phyloP scores from a whole-genome alignment of 35 echinoderm and acorn worm genomes.

The Strongylocentrotus purpuratus region DNA sequence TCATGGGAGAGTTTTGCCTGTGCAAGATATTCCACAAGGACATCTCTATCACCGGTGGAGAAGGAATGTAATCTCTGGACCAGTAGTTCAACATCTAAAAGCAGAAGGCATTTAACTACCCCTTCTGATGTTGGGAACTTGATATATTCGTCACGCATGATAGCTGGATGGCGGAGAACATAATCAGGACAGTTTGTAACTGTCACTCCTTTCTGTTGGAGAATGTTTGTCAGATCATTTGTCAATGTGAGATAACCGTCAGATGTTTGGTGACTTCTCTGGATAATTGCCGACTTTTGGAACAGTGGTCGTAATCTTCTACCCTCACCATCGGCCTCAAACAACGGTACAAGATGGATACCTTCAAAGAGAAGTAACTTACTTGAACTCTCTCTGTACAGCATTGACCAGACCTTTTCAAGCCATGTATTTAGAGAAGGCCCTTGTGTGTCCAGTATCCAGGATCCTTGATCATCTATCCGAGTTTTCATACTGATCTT shows the following conservation, averaged over 20 bases:
- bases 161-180: slow-evolving; percentile 23
- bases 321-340: not conserved
- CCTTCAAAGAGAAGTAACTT: slow-evolving; percentile 34
- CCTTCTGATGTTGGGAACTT: slow-evolving; percentile 22
- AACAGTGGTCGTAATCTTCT: slow-evolving; percentile 11
- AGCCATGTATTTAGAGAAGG: not conserved
- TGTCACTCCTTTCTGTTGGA: not conserved
- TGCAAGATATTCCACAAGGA: not conserved
- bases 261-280: not conserved
- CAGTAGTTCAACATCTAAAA: too few species aligned
- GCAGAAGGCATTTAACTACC: not conserved
- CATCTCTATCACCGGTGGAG: not conserved
- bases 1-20: not conserved
- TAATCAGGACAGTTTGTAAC: not conserved
- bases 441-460: not conserved
- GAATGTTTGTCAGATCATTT: not conserved
- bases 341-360: slow-evolving; percentile 30
- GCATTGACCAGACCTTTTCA: slow-evolving; percentile 28
- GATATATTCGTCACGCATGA: not conserved
- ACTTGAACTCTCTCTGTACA: not conserved
- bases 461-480: not conserved
- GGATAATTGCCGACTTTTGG: slow-evolving; percentile 6
- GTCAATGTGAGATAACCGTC: not conserved
- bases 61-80: not conserved
- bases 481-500: not conserved